These are phyloP conservation scores for Vimba vimba DNA, from an alignment of 2,113 vertebrate species.

Conservation along the genomic window DNA sequence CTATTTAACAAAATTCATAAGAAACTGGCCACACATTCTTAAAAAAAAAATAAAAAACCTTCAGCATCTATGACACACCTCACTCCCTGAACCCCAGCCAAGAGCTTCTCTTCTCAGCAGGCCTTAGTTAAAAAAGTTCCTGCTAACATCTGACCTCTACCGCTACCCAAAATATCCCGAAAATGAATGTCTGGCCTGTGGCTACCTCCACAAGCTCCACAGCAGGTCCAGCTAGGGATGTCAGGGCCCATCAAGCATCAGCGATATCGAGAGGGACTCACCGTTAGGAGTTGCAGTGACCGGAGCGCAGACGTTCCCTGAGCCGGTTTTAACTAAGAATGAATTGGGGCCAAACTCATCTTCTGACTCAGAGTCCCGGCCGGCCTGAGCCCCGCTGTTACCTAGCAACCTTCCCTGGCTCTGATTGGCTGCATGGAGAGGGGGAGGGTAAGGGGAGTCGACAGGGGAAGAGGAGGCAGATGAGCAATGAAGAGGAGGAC, in stretches of 20 bases:
- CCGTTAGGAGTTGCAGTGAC: slow-evolving; percentile 80
- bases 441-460: slow-evolving; percentile 91
- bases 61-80: slow-evolving; percentile 9
- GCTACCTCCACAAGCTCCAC: slow-evolving; percentile 65
- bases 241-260: slow-evolving; percentile 63
- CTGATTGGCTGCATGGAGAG: slow-evolving; percentile 89
- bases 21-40: too few relatives aligned
- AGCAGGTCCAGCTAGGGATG: slow-evolving; percentile 40
- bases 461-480: slow-evolving; percentile 93
- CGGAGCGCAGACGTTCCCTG: slow-evolving; percentile 88
- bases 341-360: slow-evolving; percentile 96
- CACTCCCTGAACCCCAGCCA: slow-evolving; percentile 29
- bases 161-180: slow-evolving; percentile 42
- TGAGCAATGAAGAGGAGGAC: slow-evolving; percentile 92
- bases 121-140: slow-evolving; percentile 51
- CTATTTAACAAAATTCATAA: neutral
- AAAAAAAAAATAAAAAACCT: neutral
- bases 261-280: slow-evolving; percentile 84
- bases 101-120: slow-evolving; percentile 58
- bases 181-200: slow-evolving; percentile 59
- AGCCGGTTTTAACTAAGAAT: slow-evolving; percentile 97
- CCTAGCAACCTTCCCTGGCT: slow-evolving; percentile 96
- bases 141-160: slow-evolving; percentile 45
- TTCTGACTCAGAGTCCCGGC: slow-evolving; percentile 95
- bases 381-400: slow-evolving; percentile 91